Percentiles rank a stretch among this genome's conserved stretches.
Conservation (phyloP, 2,113 vertebrate genomes). For the Spea multiplicata region DNA sequence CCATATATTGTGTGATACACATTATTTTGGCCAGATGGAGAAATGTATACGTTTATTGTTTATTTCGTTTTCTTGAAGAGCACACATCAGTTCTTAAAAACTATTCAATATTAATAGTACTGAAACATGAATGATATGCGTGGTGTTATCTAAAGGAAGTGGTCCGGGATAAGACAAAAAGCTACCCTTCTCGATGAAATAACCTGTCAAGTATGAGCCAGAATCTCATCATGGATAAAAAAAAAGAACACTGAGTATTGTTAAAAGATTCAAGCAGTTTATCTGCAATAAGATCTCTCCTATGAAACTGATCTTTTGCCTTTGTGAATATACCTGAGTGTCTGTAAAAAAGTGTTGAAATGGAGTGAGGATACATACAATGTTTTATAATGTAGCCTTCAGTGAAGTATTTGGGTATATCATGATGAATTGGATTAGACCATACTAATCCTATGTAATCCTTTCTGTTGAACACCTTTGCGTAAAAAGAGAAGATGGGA, state of each 20-base stretch:
- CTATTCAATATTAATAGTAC: slow-evolving; percentile 41
- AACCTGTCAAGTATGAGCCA: slow-evolving; percentile 39
- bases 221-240: slow-evolving; percentile 39
- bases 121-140: slow-evolving; percentile 47
- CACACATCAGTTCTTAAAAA: slow-evolving; percentile 34
- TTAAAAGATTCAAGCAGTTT: slow-evolving; percentile 46
- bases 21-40: neutral
- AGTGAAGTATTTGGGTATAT: slow-evolving; percentile 31
- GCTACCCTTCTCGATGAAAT: slow-evolving; percentile 39
- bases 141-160: slow-evolving; percentile 45
- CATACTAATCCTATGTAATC: slow-evolving; percentile 43
- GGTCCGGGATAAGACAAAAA: slow-evolving; percentile 42
- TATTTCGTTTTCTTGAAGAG: slow-evolving; percentile 7
- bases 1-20: slow-evolving; percentile 9
- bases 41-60: slow-evolving; percentile 18
- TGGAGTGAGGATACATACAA: slow-evolving; percentile 18
- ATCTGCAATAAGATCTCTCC: slow-evolving; percentile 46
- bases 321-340: slow-evolving; percentile 37
- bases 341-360: slow-evolving; percentile 44
- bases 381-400: slow-evolving; percentile 40
- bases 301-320: slow-evolving; percentile 46
- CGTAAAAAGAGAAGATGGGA: slow-evolving; percentile 12
- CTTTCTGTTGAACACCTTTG: slow-evolving; percentile 30
- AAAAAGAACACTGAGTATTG: slow-evolving; percentile 33
- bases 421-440: slow-evolving; percentile 36